Conservation (phyloP, 2,888 invertebrate genomes). For the Coleophora flavipennella region DNA sequence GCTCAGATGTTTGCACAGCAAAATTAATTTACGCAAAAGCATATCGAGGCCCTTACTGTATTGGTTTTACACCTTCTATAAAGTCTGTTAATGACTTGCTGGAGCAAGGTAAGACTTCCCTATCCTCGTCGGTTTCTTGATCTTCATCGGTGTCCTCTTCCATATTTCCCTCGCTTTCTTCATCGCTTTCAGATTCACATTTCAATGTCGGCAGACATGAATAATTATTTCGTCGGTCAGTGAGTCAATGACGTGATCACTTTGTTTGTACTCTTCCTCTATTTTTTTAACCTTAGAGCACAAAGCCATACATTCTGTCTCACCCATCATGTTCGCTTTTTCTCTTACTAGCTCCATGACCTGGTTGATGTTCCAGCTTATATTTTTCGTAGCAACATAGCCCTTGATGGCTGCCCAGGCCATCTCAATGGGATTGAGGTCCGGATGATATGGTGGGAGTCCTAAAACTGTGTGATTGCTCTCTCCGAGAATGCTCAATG, state of each 20-base stretch:
- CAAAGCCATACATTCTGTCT: constrained; percentile 10
- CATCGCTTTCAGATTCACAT: no score
- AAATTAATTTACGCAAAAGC: no score
- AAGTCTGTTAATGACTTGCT: no score
- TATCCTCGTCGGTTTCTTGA: no score
- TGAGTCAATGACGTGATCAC: constrained; percentile 8
- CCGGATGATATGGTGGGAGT: constrained; percentile 18
- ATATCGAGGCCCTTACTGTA: no score
- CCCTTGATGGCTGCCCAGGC: constrained; percentile 9
- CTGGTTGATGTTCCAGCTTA: constrained; percentile 4
- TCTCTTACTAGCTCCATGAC: constrained; percentile 10
- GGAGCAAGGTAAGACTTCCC: no score
- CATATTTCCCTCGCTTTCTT: no score
- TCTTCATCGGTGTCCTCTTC: no score
- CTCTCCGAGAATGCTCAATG: constrained; percentile 2
- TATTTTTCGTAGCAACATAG: constrained; percentile 2
- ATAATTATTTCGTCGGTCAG: no score
- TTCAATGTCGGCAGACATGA: no score
- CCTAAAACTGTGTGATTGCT: constrained; percentile 11
- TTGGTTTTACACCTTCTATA: no score
- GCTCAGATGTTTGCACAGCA: no score
- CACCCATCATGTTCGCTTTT: constrained; percentile 14
- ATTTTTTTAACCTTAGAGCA: constrained; percentile 12
- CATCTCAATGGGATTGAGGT: constrained; percentile 15
- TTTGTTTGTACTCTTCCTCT: constrained; percentile 10